Percentiles rank a stretch among this genome's conserved stretches.
These are phyloP conservation scores for Tenthredo amoena DNA, from an alignment of 2,888 invertebrate species.

Conservation along the genomic window DNA sequence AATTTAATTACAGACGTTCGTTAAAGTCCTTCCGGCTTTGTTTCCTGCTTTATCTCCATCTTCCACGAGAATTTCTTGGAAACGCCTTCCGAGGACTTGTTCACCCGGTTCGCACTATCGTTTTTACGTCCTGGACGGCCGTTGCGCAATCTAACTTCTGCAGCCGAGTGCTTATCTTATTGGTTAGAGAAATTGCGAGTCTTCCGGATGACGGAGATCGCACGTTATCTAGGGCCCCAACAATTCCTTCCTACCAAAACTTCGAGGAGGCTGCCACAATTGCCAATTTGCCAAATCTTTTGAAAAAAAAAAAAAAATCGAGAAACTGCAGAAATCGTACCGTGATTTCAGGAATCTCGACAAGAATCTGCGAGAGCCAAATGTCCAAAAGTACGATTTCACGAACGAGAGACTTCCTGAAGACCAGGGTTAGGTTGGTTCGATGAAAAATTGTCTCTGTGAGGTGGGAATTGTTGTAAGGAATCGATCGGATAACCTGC, in stretches of 20 bases:
- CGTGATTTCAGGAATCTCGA: neutral
- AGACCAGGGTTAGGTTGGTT: neutral
- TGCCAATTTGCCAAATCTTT: neutral
- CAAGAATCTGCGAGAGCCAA: neutral
- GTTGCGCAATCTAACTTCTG: slow-evolving; percentile 47
- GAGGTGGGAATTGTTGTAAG: neutral
- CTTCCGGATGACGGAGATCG: slow-evolving; percentile 36
- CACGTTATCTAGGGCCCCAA: slow-evolving; percentile 24
- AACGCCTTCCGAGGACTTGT: slow-evolving; percentile 37
- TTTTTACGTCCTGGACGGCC: slow-evolving; percentile 35
- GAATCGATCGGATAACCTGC: neutral
- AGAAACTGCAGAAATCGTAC: neutral
- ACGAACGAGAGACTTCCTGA: neutral
- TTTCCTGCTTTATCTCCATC: slow-evolving; percentile 50
- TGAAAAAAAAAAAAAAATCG: neutral
- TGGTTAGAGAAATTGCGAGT: slow-evolving; percentile 47
- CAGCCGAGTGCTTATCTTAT: slow-evolving; percentile 46
- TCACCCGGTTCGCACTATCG: slow-evolving; percentile 18
- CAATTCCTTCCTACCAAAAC: slow-evolving; percentile 1
- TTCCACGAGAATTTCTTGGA: slow-evolving; percentile 21
- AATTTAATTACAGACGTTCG: slow-evolving; percentile 49
- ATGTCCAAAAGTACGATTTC: neutral
- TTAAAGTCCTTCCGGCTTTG: slow-evolving; percentile 48
- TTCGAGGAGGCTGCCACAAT: neutral
- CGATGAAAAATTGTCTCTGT: neutral